phyloP scores from a whole-genome alignment of 1,140 invertebrate genomes.

The Teleopsis dalmanni region DNA sequence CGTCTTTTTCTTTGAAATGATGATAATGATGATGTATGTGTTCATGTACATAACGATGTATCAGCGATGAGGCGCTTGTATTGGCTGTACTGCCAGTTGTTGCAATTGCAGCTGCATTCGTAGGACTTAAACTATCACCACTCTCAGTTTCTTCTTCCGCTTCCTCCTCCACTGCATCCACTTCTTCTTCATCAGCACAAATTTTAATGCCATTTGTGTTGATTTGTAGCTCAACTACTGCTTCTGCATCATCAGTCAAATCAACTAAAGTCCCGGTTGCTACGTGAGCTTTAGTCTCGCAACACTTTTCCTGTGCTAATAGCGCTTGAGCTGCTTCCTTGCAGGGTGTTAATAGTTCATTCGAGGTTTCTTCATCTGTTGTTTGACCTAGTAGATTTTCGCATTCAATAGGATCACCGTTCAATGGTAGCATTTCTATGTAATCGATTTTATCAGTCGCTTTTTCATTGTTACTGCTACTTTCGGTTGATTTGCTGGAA shows the following conservation, averaged over 20 bases:
- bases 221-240: background rate
- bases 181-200: background rate
- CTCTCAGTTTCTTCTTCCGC: constrained; percentile 22
- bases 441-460: constrained; percentile 1
- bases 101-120: background rate
- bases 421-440: constrained; percentile 20
- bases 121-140: constrained; percentile 11
- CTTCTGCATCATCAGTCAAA: background rate
- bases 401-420: constrained; percentile 35
- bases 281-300: background rate
- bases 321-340: background rate
- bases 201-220: background rate
- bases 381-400: constrained; percentile 31
- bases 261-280: background rate
- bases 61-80: constrained; percentile 39
- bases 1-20: constrained; percentile 52
- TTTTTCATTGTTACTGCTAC: too few relatives aligned
- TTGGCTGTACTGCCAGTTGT: background rate
- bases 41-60: constrained; percentile 63
- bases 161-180: constrained; percentile 14
- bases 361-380: constrained; percentile 30
- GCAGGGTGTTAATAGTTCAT: background rate
- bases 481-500: too few relatives aligned
- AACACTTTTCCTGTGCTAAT: background rate
- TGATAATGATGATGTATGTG: constrained; percentile 80